Percentiles rank a stretch among this genome's conserved stretches.
These are phyloP conservation scores for Triops cancriformis DNA, from an alignment of 1,140 invertebrate species.

Conservation along the genomic window DNA sequence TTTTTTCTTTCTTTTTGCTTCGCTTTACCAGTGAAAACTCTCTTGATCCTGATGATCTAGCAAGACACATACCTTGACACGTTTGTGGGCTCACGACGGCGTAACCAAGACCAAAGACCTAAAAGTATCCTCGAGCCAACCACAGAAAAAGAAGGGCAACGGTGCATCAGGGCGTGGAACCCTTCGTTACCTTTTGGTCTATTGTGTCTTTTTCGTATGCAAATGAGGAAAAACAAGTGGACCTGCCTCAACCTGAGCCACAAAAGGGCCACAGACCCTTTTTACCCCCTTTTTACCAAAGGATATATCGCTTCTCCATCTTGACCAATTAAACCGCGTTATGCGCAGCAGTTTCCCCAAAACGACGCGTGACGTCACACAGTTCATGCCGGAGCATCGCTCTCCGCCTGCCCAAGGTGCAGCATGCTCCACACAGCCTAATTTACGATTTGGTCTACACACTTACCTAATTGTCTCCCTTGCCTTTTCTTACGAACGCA, in stretches of 20 bases:
- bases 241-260: not conserved
- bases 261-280: not conserved
- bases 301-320: constrained; percentile 5
- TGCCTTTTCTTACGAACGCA: not conserved
- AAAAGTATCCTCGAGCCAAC: not conserved
- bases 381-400: not conserved
- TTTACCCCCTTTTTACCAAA: not conserved
- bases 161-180: constrained; percentile 11
- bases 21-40: not conserved
- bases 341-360: not conserved
- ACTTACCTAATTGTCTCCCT: not conserved
- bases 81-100: not conserved
- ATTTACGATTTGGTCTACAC: not conserved
- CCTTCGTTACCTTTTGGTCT: constrained; percentile 10
- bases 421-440: not conserved
- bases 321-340: not conserved
- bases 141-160: not conserved
- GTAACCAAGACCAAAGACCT: constrained; percentile 13
- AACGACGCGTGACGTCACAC: not conserved
- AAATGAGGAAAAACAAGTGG: constrained; percentile 6
- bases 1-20: too few relatives aligned
- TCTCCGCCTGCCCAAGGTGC: not conserved
- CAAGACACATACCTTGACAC: not conserved
- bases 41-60: not conserved
- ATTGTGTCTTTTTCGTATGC: not conserved